phyloP scores from a whole-genome alignment of 2,888 invertebrate genomes.

The Chymomyza procnemis region DNA sequence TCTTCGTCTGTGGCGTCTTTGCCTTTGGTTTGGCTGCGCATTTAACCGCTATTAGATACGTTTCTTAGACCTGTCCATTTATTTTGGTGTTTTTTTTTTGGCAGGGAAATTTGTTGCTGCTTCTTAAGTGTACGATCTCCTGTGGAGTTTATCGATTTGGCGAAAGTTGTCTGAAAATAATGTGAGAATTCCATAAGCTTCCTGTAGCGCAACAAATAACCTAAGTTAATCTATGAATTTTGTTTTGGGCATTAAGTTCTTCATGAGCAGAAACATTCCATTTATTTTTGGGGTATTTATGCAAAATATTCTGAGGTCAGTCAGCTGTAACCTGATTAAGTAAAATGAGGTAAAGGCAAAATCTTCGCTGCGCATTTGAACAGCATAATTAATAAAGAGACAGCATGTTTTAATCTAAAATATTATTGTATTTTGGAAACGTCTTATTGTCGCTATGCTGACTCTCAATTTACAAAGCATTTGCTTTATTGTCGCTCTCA shows the following conservation, averaged over 20 bases:
- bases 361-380: background rate
- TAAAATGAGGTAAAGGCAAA: no score
- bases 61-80: slow-evolving; percentile 40
- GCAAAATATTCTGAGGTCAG: background rate
- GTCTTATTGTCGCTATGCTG: no score
- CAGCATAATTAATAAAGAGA: no score
- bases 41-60: slow-evolving; percentile 39
- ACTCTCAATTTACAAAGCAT: no score
- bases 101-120: slow-evolving; percentile 36
- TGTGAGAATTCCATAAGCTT: background rate
- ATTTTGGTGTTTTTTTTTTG: slow-evolving; percentile 44
- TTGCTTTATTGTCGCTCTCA: no score
- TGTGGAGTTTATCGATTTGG: slow-evolving; percentile 34
- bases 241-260: background rate
- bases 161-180: slow-evolving; percentile 47
- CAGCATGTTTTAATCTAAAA: no score
- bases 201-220: background rate
- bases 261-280: background rate
- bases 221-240: background rate
- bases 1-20: slow-evolving; percentile 25
- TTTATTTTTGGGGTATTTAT: background rate
- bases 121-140: slow-evolving; percentile 18
- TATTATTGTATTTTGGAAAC: no score
- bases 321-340: no score
- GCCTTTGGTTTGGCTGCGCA: slow-evolving; percentile 17